Evolutionary conservation across 1,140 invertebrate genomes (phyloP), one percentile per base, ranked within the genome.

Genomic region (Halictus rubicundus): DNA sequence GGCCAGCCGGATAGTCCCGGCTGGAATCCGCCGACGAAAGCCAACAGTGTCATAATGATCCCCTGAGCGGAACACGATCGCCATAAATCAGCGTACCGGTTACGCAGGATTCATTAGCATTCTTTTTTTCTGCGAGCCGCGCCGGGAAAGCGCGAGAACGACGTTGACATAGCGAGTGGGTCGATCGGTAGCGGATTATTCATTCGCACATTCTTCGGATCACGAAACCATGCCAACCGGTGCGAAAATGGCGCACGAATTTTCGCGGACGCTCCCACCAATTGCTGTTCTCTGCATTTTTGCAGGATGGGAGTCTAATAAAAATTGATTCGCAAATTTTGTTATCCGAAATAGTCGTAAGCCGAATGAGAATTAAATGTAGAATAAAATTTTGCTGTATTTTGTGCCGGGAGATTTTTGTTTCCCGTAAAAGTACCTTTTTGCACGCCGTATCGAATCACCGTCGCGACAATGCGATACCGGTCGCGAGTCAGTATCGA

Each of bases 1-100:
- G 23, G 42, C 57, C 3, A 59, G 52, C 49, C 14, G 16, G 49
- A 6, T 16, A 21, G 16, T 2, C 19, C 19, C 32, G 49, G 25
- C 23, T 49, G 63, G 83, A 85, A 85, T 85, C 65, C 73, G 57
- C 39, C 81, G 83, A 85, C 79, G 84, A 85, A 74, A 85, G 84
- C 79, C 57, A 74, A 85, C 78, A 80, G 84, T 85, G 83, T 85
- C 84, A 81, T 85, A 85, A 85, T 81, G 83, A 85, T 81, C 83
- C 79, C 59, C 68, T 76, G 78, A 84, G 78, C 79, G 83, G 69
- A 74, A 85, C 83, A 85, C 83, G 79, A 74, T 81, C 84, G 69
- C 83, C 69, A 85, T 85, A 85, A 85, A 85, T 85, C 84, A 85
- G 59, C 60, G 60, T 71, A 80, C 78, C 82, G 78, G 68, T 73